Evolutionary conservation across 2,888 invertebrate genomes (phyloP).

Genomic region (Hydrotaea diabolus): DNA sequence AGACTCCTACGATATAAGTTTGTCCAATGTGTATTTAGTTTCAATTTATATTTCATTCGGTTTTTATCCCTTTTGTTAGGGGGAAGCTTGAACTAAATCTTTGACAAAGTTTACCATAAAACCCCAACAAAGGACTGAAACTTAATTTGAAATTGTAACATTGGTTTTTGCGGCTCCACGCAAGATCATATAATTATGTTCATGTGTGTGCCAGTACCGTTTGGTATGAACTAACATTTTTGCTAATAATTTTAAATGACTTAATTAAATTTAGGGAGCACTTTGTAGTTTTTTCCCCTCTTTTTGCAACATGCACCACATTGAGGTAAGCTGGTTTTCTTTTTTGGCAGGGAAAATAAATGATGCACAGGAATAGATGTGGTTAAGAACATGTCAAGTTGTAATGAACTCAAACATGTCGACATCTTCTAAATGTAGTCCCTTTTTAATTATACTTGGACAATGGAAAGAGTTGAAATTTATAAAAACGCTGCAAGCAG

Average conservation of each 20-base stretch:
- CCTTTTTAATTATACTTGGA: background rate
- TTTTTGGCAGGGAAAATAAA: background rate
- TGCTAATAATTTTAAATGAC: slow-evolving; percentile 34
- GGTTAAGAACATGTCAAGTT: background rate
- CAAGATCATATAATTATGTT: background rate
- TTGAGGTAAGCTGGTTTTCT: background rate
- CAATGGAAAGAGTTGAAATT: too few relatives aligned
- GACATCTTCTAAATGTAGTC: background rate
- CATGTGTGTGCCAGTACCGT: slow-evolving; percentile 1
- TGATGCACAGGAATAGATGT: background rate
- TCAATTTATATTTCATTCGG: background rate
- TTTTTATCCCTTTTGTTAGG: background rate
- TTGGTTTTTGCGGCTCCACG: slow-evolving; percentile 50
- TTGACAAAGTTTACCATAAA: slow-evolving; percentile 28
- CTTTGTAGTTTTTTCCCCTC: too few relatives aligned
- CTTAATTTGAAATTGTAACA: slow-evolving; percentile 58
- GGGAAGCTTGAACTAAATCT: background rate
- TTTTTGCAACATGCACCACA: background rate
- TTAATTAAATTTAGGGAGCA: slow-evolving; percentile 29
- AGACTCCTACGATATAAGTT: background rate
- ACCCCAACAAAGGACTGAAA: slow-evolving; percentile 52
- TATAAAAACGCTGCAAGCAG: too few relatives aligned
- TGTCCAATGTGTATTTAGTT: background rate
- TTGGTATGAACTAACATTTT: slow-evolving; percentile 9
- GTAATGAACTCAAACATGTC: background rate